Percentiles rank a stretch among this genome's conserved stretches.
Evolutionary conservation across 1,140 invertebrate species (phyloP).

Genomic region (Drosophila repleta): DNA sequence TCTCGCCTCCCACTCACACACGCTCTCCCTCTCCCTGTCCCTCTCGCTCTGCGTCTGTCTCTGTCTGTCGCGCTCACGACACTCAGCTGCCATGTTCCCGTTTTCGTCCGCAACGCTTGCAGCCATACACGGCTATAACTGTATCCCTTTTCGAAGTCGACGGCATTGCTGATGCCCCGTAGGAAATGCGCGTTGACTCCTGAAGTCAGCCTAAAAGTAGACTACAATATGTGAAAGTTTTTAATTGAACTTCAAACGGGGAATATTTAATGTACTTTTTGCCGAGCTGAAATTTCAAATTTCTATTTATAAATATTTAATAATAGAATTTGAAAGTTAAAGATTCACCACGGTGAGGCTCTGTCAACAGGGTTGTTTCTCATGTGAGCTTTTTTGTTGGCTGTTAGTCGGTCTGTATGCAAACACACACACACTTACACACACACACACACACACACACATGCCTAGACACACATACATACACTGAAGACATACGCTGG

Average conservation of each 20-base stretch:
- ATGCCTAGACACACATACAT: constrained; percentile 9
- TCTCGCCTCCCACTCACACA: neutral
- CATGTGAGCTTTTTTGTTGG: constrained; percentile 17
- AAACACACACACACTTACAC: constrained; percentile 30
- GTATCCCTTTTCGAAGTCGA: constrained; percentile 70
- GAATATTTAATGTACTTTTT: neutral
- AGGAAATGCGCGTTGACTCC: constrained; percentile 52
- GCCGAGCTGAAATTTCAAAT: neutral
- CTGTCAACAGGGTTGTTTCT: constrained; percentile 30
- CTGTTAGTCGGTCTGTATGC: constrained; percentile 7
- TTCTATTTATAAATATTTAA: neutral
- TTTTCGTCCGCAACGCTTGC: constrained; percentile 47
- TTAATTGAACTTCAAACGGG: constrained; percentile 1
- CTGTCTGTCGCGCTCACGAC: constrained; percentile 34
- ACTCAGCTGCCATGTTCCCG: constrained; percentile 66
- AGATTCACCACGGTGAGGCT: constrained; percentile 1
- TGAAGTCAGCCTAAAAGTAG: constrained; percentile 61
- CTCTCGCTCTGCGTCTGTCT: neutral
- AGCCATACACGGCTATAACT: constrained; percentile 69
- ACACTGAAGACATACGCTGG: constrained; percentile 17
- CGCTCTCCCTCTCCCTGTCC: neutral
- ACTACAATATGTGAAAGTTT: constrained; percentile 24
- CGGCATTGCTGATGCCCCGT: constrained; percentile 57
- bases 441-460: constrained; percentile 10
- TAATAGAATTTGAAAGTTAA: neutral